These are phyloP conservation scores for Scaptodrosophila lebanonensis DNA, from an alignment of 1,140 invertebrate genomes.

Conservation along the genomic window DNA sequence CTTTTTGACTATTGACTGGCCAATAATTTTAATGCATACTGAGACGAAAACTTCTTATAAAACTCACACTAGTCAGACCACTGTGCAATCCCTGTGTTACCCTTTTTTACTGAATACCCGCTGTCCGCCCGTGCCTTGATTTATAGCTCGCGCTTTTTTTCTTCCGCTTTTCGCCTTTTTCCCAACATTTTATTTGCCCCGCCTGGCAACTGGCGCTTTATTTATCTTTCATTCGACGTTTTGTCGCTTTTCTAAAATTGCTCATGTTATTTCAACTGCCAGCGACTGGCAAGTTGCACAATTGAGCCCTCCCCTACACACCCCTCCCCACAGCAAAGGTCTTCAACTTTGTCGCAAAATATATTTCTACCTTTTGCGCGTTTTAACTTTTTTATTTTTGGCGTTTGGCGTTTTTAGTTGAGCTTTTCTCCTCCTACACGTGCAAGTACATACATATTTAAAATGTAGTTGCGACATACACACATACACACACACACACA, in stretches of 20 bases:
- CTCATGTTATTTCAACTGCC: slow-evolving; percentile 70
- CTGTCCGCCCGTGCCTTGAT: slow-evolving; percentile 50
- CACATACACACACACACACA: too few relatives aligned
- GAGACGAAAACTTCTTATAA: too few relatives aligned
- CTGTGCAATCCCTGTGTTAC: too few relatives aligned
- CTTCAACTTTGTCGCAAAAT: neutral
- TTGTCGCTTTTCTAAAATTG: slow-evolving; percentile 69
- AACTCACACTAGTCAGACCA: too few relatives aligned
- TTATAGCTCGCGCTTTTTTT: slow-evolving; percentile 46
- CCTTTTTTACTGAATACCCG: too few relatives aligned
- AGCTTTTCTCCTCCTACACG: too few relatives aligned
- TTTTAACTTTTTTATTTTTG: slow-evolving; percentile 50
- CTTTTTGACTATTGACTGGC: too few relatives aligned
- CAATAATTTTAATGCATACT: too few relatives aligned
- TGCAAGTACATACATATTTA: too few relatives aligned
- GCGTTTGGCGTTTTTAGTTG: too few relatives aligned
- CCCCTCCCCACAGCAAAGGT: neutral
- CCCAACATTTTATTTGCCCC: slow-evolving; percentile 39
- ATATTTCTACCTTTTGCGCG: slow-evolving; percentile 29
- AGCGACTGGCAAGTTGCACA: slow-evolving; percentile 39
- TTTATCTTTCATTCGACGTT: slow-evolving; percentile 77
- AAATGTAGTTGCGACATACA: too few relatives aligned
- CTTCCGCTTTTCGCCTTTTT: slow-evolving; percentile 33
- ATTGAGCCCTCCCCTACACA: slow-evolving; percentile 12
- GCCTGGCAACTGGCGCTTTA: slow-evolving; percentile 42